Conservation (phyloP, 2,113 vertebrate genomes). For the Sapayoa aenigma region DNA sequence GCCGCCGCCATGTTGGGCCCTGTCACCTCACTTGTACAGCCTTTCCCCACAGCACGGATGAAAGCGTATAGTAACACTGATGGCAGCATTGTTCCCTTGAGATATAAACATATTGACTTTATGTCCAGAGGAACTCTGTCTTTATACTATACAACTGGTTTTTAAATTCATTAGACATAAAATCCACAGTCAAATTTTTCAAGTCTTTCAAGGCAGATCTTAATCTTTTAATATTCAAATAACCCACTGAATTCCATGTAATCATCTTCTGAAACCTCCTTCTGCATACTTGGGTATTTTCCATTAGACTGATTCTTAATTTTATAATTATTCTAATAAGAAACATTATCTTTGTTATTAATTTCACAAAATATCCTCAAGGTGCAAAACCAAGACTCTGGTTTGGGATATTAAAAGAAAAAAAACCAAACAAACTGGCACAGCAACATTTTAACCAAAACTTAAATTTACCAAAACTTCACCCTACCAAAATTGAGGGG, state of each 20-base stretch:
- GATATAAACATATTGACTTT: not conserved
- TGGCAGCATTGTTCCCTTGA: not conserved
- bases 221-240: not conserved
- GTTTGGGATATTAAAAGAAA: not conserved
- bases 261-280: not conserved
- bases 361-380: not conserved
- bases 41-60: not conserved
- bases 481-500: not conserved
- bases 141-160: not conserved
- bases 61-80: not conserved
- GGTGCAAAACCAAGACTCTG: not conserved
- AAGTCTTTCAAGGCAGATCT: not conserved
- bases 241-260: not conserved
- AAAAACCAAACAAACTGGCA: no score
- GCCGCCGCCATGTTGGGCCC: not conserved
- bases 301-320: not conserved
- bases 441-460: not conserved
- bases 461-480: not conserved
- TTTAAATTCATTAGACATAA: not conserved
- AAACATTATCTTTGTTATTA: not conserved
- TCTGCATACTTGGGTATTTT: not conserved
- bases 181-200: not conserved
- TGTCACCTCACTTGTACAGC: not conserved
- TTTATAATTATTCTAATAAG: not conserved
- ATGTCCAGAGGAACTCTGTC: not conserved